Base-by-base conservation (phyloP, 1,140 invertebrate species). In the Leptopilina boulardi region DNA sequence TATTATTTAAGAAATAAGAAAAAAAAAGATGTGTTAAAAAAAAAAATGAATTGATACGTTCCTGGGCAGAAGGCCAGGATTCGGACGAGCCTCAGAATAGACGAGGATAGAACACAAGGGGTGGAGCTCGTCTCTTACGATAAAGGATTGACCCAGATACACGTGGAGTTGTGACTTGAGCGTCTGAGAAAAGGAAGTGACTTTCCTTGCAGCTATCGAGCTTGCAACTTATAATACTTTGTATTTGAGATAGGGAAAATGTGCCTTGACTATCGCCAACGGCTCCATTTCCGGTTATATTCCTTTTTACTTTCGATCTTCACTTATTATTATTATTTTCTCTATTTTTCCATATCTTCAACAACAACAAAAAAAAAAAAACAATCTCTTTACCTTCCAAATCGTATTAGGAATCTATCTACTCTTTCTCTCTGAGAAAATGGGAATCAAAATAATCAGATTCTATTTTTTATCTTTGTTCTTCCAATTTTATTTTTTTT, bases 141-240 rank as follows among this genome's bases (percentile, higher is more conserved):
- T 26, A 77, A 77, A 77, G 66, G 71, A 77, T 84, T 76, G 79
- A 84, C 54, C 70, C 59, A 59, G 66, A 56, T 54, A 54, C 66
- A 76, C 41, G 66, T 21, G 18, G 21, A 34, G 34, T 41, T 54
- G 26, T 47, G 44, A 18, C 26, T 21, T 1, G 19, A 59, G 3
- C 41, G 76, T n/a, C 47, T 21, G 19, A 73, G 34, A 1, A n/a
- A n/a, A 73, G 59, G 54, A 38, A 51, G 15, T 71, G 47, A 23
- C 72, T 70, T 34, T 13, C 18, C 13, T 21, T n/a, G 47, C 51
- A 80, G 78, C 54, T 80, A 73, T 77, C 70, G 42, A 72, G 71
- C 59, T 77, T 66, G 73, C 78, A 71, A 77, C 54, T 82, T 80
- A 78, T 78, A 70, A 79, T 78, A 74, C 75, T 75, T 74, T 41